Evolutionary conservation across 2,888 invertebrate species (phyloP), one percentile per base, ranked within the genome.

Genomic region (Himalopsyche tibetana): DNA sequence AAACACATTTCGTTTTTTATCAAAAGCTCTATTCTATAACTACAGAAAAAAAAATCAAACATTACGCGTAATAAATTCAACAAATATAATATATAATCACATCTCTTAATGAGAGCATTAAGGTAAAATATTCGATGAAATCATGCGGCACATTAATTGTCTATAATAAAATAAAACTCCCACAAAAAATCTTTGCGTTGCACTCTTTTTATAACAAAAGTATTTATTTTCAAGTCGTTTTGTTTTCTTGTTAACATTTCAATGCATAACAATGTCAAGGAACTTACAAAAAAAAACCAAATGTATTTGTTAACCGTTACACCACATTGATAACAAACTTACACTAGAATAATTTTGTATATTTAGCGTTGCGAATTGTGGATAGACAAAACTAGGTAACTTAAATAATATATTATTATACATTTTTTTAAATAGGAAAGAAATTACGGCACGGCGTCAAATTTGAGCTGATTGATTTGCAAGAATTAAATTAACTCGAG

Each of bases 231-330:
- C 11, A 28, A 19, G n/a, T 19, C 63, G 28, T 63, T 63, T 19
- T 63, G n/a, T 63, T 63, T 8, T 19, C 28, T 63, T 63, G 63
- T 28, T 4, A 19, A 63, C 28, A 63, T 63, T 63, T 63, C 5
- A 63, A 63, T 63, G 63, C 63, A 63, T 63, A 63, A 63, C 63
- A 63, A 63, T 19, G 63, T 19, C 63, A 63, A 63, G 63, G 63
- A 63, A 19, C 19, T 63, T 28, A 28, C 28, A 28, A 28, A 19
- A 4, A 63, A 63, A 56, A n/a, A 28, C 28, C 19, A 63, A n/a
- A 63, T 19, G 63, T 63, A 15, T 28, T n/a, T 19, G n/a, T 63
- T 56, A 51, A 51, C 8, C 28, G 63, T 63, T 63, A 63, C 63
- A 63, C 63, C 63, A 9, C 19, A 9, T n/a, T 63, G 19, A 63